Evolutionary conservation across 2,797 vertebrate species (phyloP), one percentile per base, ranked within the genome.

Genomic region (Tympanoctomys barrerae): DNA sequence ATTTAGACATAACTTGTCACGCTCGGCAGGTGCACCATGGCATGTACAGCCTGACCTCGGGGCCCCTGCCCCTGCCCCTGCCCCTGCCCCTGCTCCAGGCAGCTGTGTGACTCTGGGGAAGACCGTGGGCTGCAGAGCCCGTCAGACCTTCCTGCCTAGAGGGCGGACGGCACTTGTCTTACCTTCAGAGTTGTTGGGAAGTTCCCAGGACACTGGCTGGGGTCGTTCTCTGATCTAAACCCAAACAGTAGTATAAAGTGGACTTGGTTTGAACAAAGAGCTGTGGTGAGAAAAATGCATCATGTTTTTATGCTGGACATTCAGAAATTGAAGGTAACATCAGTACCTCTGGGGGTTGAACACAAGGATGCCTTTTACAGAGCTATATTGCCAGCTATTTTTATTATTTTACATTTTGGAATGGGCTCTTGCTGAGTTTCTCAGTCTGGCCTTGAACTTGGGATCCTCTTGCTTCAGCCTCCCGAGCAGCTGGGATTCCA

Each of bases 1-100:
- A 54, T 83, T 90, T 94, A 79, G 39, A 92, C 24, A 52, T 59
- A 18, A 91, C 80, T 91, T 95, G 24, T 93, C 70, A 66, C 3
- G 5, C 31, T 5, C 33, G 22, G 0, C 71, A 28, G 22, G 36
- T 87, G 54, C 95, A 97, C 0, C 4, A 0, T 68, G 8, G 8
- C 80, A 14, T 33, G 64, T 66, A 66, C 64, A 52, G 39, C 31
- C 46, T 90, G 26, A 57, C 59, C 5, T 39, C 57, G 88, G 66
- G 18, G 62, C 54, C 89, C 49, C 96, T 89, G 61, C 61, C 85
- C 16, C 54, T 88, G 62, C 54, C 89, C 49, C 96, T 89, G 61
- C 61, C 85, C 16, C 54, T 88, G 61, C 61, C 87, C 16, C 54
- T 88, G 2, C 3, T 26, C 64, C 24, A 85, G 83, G 28, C 28